Evolutionary conservation across 2,797 vertebrate species (phyloP).

Genomic region (Tauraco hartlaubi): DNA sequence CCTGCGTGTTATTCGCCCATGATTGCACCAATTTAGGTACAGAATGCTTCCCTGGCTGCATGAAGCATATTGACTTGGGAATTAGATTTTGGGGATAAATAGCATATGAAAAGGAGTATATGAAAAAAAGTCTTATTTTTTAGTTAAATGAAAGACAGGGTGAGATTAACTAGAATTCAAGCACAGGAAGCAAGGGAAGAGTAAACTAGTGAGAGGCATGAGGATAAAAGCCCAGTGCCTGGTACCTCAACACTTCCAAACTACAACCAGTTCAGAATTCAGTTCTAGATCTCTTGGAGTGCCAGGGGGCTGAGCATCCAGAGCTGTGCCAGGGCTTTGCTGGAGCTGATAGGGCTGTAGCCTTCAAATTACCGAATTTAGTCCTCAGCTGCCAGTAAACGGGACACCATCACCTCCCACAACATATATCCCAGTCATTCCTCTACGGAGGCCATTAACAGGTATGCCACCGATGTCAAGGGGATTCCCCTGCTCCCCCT

Average conservation of each 20-base stretch:
- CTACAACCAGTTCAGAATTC: background rate
- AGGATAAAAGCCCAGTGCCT: background rate
- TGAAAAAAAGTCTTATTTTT: background rate
- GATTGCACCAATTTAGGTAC: background rate
- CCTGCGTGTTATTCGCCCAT: background rate
- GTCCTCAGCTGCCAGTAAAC: background rate
- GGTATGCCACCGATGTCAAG: accelerated
- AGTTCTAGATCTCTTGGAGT: background rate
- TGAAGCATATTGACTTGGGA: background rate
- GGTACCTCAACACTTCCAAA: background rate
- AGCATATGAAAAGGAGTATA: background rate
- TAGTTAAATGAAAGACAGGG: background rate
- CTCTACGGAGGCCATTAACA: background rate
- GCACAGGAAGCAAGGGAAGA: background rate
- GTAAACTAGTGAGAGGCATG: background rate
- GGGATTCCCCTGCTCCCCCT: background rate
- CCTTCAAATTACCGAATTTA: background rate
- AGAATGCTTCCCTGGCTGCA: background rate
- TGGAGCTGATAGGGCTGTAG: background rate
- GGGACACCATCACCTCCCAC: background rate
- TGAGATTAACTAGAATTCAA: background rate
- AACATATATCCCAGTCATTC: background rate
- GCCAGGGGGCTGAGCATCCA: background rate
- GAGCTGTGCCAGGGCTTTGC: background rate
- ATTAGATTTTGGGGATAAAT: background rate